phyloP scores from a whole-genome alignment of 2,113 vertebrate genomes.

The Dicerorhinus sumatrensis region DNA sequence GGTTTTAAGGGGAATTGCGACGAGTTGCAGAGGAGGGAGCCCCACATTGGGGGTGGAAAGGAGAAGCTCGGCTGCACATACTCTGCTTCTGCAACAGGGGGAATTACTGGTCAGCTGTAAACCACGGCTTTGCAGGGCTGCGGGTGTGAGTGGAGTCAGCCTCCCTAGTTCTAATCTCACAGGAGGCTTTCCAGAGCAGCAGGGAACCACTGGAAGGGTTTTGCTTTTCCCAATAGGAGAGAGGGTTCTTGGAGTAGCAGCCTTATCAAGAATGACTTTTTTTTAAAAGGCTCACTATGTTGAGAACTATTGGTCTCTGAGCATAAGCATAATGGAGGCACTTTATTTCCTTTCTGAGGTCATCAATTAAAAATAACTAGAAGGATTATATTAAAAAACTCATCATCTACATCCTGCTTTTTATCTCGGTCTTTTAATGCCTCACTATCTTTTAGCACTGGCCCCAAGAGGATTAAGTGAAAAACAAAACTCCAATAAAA shows the following conservation, averaged over 20 bases:
- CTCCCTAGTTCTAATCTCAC: not conserved
- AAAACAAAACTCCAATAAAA: constrained; percentile 68
- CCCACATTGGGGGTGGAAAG: not conserved
- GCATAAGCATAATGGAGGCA: not conserved
- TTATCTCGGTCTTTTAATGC: not conserved
- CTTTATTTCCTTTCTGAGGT: constrained; percentile 25
- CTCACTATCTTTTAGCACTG: not conserved
- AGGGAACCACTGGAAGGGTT: not conserved
- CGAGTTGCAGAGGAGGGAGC: not conserved
- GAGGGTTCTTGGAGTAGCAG: not conserved
- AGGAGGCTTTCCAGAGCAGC: not conserved
- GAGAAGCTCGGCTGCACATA: rapidly evolving
- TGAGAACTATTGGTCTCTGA: constrained; percentile 1
- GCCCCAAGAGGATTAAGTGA: constrained; percentile 39
- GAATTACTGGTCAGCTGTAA: not conserved
- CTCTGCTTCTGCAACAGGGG: not conserved
- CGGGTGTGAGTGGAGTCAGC: not conserved
- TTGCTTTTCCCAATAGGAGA: not conserved
- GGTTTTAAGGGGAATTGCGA: not conserved
- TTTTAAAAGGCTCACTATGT: not conserved
- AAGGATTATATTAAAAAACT: not conserved
- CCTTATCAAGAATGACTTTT: not conserved
- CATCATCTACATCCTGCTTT: not conserved
- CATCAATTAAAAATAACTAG: constrained; percentile 33
- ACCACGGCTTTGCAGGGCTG: rapidly evolving